A percentile compares a stretch with the other conserved stretches of the same genome.
Evolutionary conservation across 2,113 vertebrate species (phyloP).

Genomic region (Pagrus major): DNA sequence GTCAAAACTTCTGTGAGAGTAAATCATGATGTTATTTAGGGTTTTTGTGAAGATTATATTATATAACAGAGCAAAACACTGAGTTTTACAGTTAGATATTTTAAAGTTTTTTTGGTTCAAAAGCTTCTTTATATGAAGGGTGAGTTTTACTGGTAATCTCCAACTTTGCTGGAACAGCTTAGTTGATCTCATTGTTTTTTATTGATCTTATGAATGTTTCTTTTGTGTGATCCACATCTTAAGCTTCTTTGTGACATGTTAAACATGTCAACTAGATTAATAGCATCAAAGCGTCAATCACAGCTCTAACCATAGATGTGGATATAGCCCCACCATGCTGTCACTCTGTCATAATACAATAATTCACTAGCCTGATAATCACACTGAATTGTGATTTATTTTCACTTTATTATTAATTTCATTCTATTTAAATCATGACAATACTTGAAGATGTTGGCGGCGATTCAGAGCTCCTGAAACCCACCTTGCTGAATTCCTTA

Average conservation of each 20-base stretch:
- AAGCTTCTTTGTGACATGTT: neutral
- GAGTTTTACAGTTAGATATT: neutral
- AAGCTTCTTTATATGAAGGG: neutral
- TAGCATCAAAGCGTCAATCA: no score
- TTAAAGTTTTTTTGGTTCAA: neutral
- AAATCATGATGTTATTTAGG: neutral
- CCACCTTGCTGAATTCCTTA: no score
- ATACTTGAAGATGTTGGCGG: neutral
- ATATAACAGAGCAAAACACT: neutral
- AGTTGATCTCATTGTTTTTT: neutral
- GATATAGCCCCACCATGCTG: slow-evolving; percentile 3
- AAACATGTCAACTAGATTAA: no score
- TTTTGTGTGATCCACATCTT: neutral
- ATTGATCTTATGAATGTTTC: neutral
- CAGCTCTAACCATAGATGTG: neutral
- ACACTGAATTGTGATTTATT: neutral
- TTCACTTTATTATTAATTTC: neutral
- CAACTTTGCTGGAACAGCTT: neutral
- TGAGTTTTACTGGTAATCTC: neutral
- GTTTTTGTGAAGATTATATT: neutral
- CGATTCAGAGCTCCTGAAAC: no score
- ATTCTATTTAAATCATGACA: neutral
- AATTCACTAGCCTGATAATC: neutral
- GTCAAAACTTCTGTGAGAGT: neutral
- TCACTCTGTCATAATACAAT: neutral